phyloP scores from a whole-genome alignment of 1,140 invertebrate genomes.

The Cotesia typhae region DNA sequence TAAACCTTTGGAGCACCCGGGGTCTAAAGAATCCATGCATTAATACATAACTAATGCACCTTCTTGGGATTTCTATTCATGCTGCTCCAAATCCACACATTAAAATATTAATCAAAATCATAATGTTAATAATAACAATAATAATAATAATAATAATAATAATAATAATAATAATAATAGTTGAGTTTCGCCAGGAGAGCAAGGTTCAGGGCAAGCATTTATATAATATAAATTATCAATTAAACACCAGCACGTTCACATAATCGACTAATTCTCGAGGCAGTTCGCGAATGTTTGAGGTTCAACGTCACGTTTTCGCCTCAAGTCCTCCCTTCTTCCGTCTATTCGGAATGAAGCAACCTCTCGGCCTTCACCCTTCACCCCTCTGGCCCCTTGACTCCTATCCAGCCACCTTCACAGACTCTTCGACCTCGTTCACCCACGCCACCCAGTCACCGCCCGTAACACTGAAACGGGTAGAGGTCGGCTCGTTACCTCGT shows the following conservation, averaged over 20 bases:
- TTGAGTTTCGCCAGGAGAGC: no score
- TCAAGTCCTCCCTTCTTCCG: background rate
- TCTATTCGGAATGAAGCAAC: no score
- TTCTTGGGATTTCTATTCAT: background rate
- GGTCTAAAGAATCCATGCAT: background rate
- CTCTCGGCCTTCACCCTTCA: background rate
- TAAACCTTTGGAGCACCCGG: background rate
- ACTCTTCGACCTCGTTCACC: conserved; percentile 7
- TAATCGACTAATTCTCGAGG: conserved; percentile 28
- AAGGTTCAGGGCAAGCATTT: no score
- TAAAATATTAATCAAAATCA: no score
- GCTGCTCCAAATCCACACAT: background rate
- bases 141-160: background rate
- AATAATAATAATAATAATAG: no score
- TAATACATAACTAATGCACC: background rate
- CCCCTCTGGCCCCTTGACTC: conserved; percentile 1
- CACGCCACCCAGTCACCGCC: background rate
- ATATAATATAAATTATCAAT: conserved; percentile 27
- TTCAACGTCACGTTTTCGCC: conserved; percentile 36
- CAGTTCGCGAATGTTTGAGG: conserved; percentile 33
- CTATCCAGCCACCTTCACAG: background rate
- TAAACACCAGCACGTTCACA: conserved; percentile 15
- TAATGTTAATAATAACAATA: background rate
- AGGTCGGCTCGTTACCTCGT: conserved; percentile 36
- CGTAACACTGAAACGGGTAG: conserved; percentile 16